Conservation (phyloP, 2,888 invertebrate genomes). For the Microdon myrmicae region DNA sequence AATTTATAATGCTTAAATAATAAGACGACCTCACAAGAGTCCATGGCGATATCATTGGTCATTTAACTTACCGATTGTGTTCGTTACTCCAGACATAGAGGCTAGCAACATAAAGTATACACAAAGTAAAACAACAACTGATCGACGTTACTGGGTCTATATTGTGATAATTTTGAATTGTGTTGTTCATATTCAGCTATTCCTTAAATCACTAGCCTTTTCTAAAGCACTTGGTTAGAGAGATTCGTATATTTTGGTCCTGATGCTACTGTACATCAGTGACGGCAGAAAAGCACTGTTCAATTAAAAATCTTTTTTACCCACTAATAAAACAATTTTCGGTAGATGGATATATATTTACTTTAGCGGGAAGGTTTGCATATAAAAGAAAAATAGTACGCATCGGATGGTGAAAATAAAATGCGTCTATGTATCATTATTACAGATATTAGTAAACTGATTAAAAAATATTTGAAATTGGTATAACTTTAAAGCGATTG, state of each 20-base stretch:
- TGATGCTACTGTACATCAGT: constrained; percentile 1
- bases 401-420: too few species aligned
- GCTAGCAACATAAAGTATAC: constrained; percentile 85
- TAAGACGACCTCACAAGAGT: too few species aligned
- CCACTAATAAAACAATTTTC: too few species aligned
- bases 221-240: background rate
- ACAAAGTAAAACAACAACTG: constrained; percentile 79
- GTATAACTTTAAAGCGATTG: too few species aligned
- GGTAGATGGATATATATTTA: too few species aligned
- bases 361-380: too few species aligned
- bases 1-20: background rate
- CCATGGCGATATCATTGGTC: too few species aligned
- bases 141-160: constrained; percentile 72
- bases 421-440: too few species aligned
- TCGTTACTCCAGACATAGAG: constrained; percentile 87
- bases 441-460: too few species aligned
- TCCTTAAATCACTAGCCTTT: constrained; percentile 19
- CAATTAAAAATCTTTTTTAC: too few species aligned
- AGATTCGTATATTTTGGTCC: background rate
- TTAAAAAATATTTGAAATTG: too few species aligned
- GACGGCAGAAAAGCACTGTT: constrained; percentile 1
- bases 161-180: constrained; percentile 53
- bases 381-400: too few species aligned
- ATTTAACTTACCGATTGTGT: constrained; percentile 73
- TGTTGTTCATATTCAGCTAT: constrained; percentile 21